These are phyloP conservation scores for Drosophila pandora DNA, from an alignment of 1,140 invertebrate species.

Conservation along the genomic window DNA sequence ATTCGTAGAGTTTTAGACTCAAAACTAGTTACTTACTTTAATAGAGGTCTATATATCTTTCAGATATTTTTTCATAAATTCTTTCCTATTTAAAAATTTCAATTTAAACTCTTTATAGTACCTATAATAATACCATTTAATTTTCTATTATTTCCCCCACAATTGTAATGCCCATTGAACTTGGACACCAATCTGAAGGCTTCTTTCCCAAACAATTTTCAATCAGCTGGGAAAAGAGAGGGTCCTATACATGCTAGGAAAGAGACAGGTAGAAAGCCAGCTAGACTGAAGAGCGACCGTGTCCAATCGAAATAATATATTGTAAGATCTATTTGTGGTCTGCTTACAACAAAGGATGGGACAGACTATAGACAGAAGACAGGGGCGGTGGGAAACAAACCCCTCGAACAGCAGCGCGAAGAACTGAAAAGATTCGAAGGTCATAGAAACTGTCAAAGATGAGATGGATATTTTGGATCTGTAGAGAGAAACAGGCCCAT, in stretches of 20 bases:
- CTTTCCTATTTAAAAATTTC: not conserved
- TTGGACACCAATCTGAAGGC: slow-evolving; percentile 30
- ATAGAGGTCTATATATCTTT: not conserved
- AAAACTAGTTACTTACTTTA: no score
- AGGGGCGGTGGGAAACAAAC: slow-evolving; percentile 22
- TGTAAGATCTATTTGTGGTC: slow-evolving; percentile 57
- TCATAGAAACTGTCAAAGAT: slow-evolving; percentile 56
- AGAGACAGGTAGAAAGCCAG: not conserved
- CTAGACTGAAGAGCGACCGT: slow-evolving; percentile 29
- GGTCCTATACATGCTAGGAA: not conserved
- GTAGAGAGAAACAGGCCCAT: slow-evolving; percentile 12
- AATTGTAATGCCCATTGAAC: slow-evolving; percentile 37
- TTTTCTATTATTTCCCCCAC: slow-evolving; percentile 13
- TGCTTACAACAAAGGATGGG: slow-evolving; percentile 42
- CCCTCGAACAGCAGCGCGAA: slow-evolving; percentile 11
- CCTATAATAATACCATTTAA: not conserved
- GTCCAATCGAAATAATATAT: slow-evolving; percentile 58
- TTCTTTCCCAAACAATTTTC: slow-evolving; percentile 19
- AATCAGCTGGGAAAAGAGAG: slow-evolving; percentile 27
- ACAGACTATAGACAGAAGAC: not conserved
- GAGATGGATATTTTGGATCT: slow-evolving; percentile 41
- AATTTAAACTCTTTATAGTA: not conserved
- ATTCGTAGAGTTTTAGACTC: not conserved
- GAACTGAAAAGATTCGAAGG: slow-evolving; percentile 50
- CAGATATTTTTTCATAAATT: not conserved